Conservation (phyloP, 2,113 vertebrate genomes). For the Hippocampus barbouri region DNA sequence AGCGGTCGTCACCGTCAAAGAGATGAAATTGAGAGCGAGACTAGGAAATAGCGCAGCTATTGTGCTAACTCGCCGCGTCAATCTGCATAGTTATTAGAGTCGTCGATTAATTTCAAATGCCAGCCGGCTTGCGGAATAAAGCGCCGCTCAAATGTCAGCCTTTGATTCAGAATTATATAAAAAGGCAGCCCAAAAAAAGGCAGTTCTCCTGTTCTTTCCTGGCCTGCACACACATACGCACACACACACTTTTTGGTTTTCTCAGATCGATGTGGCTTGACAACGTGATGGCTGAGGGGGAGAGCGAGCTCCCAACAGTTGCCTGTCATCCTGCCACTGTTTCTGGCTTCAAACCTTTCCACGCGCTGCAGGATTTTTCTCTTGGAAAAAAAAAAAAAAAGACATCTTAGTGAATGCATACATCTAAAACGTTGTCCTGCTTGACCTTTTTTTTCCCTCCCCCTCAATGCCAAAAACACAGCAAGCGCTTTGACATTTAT, state of each 20-base stretch:
- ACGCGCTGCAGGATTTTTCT: conserved; percentile 16
- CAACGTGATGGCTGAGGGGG: conserved; percentile 56
- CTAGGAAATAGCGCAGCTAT: conserved; percentile 45
- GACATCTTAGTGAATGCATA: conserved; percentile 6
- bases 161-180: conserved; percentile 62
- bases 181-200: conserved; percentile 36
- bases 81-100: conserved; percentile 64
- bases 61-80: conserved; percentile 51
- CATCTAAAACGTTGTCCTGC: conserved; percentile 5
- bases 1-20: conserved; percentile 49
- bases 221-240: not conserved
- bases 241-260: conserved; percentile 37
- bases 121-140: conserved; percentile 65
- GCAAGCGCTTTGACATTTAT: conserved; percentile 2
- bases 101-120: conserved; percentile 72
- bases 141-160: conserved; percentile 66
- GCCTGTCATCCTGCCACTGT: conserved; percentile 47
- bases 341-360: conserved; percentile 33
- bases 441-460: conserved; percentile 13
- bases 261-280: conserved; percentile 60
- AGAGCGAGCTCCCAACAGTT: conserved; percentile 45
- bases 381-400: conserved; percentile 2
- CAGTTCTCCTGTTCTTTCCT: conserved; percentile 26
- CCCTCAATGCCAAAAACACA: not conserved
- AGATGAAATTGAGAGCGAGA: conserved; percentile 43